Evolutionary conservation across 2,888 invertebrate species (phyloP).

Genomic region (Phaonia tiefii): DNA sequence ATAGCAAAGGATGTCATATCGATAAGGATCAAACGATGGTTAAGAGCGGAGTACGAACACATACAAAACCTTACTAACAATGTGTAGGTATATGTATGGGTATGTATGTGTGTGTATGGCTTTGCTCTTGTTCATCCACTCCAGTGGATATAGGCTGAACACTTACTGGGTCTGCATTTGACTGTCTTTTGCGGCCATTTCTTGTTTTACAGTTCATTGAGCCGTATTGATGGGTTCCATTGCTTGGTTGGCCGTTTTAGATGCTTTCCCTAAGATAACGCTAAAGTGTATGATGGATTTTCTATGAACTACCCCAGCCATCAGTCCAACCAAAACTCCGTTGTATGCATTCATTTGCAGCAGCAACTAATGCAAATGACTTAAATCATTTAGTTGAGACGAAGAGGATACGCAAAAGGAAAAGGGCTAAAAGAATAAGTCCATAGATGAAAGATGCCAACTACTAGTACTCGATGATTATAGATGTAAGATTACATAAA

Average conservation of each 20-base stretch:
- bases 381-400: slow-evolving; percentile 24
- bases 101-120: background rate
- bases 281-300: background rate
- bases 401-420: slow-evolving; percentile 10
- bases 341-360: too few species aligned
- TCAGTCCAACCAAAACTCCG: background rate
- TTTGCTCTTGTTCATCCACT: too few species aligned
- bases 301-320: background rate
- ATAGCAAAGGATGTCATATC: slow-evolving; percentile 31
- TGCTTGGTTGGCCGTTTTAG: background rate
- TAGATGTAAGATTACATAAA: slow-evolving; percentile 25
- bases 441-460: slow-evolving; percentile 63
- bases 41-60: slow-evolving; percentile 9
- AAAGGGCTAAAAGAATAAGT: slow-evolving; percentile 54
- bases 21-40: slow-evolving; percentile 38
- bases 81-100: too few species aligned
- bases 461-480: background rate
- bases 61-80: background rate
- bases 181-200: slow-evolving; percentile 27
- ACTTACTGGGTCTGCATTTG: background rate
- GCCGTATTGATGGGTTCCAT: slow-evolving; percentile 25
- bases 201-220: slow-evolving; percentile 42
- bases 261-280: slow-evolving; percentile 3
- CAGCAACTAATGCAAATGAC: slow-evolving; percentile 32
- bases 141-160: slow-evolving; percentile 2